Base-by-base conservation (phyloP, 2,113 vertebrate genomes). In the Ageneiosus marmoratus region DNA sequence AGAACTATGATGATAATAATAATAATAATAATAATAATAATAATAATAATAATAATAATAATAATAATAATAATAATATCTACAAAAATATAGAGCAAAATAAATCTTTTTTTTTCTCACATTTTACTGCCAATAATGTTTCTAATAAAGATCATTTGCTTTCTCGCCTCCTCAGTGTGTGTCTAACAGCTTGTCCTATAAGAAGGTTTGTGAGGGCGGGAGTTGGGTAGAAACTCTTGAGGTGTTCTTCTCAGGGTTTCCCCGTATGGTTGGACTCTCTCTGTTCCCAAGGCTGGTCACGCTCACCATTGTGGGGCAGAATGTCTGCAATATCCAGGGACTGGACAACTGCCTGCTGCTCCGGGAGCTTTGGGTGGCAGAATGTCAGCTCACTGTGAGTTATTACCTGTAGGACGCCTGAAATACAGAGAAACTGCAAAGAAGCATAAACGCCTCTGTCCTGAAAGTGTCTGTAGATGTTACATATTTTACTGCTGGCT, bases 231-330 rank as follows among this genome's bases (percentile, higher is more conserved):
- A 75, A 53, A 92, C 90, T 51, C 88, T 97, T 86, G 92, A 97
- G 89, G 93, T 96, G 88, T 96, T 97, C 91, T 96, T 97, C 89
- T 95, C 92, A 46, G 95, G 94, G 69, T 95, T 94, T 82, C 92
- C 95, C 0, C 89, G 83, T 44, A 96, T 95, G 89, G 88, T 93
- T n/a, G 94, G 93, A 53, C 94, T 95, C 4, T 94, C 94, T 51
- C 90, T 92, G 60, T 97, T 96, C 87, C 94, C 94, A 74, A 91
- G 85, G 50, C 89, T 95, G 84, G 88, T 89, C 58, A 92, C 90
- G 78, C 92, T 96, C n/a, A 95, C 92, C 83, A 91, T 97, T 46
- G 87, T 96, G 82, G 92, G 92, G 80, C 95, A 95, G 92, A 90
- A 84, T 72, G 91, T 96, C 88, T 88, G 85, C 85, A 83, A 89